A percentile compares a stretch with the other conserved stretches of the same genome.
Conservation (phyloP, 1,140 invertebrate genomes). For the Anastatus disparis region DNA sequence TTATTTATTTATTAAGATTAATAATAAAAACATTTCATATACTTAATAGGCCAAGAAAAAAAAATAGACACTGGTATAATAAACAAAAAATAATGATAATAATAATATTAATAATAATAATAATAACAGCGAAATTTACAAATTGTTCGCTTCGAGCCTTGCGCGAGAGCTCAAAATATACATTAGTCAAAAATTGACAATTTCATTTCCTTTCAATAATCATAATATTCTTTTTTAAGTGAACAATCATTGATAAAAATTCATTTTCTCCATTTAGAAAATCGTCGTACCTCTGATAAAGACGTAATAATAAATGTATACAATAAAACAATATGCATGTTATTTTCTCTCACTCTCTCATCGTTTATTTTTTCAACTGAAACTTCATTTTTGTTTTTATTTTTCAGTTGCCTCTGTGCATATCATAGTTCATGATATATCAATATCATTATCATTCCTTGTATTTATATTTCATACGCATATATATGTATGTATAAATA, state of each 20-base stretch:
- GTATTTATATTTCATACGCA: conserved; percentile 40
- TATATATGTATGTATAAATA: conserved; percentile 49
- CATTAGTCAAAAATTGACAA: conserved; percentile 24
- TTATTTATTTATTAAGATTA: conserved; percentile 16
- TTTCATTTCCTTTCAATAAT: conserved; percentile 7
- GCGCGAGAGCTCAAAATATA: conserved; percentile 1
- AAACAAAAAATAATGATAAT: conserved; percentile 1
- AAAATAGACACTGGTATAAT: conserved; percentile 19
- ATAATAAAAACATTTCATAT: conserved; percentile 26
- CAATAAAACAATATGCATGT: conserved; percentile 21
- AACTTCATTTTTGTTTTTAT: conserved; percentile 23
- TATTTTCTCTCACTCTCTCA: not conserved
- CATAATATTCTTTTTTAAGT: no score
- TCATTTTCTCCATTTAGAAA: conserved; percentile 5
- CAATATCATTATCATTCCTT: conserved; percentile 38
- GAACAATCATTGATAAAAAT: conserved; percentile 24
- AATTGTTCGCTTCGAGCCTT: conserved; percentile 20
- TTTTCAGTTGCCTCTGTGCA: not conserved
- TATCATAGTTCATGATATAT: conserved; percentile 51
- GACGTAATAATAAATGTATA: conserved; percentile 2
- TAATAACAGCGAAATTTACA: conserved; percentile 22
- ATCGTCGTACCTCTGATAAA: conserved; percentile 3
- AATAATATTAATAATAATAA: no score
- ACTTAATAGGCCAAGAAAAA: conserved; percentile 17
- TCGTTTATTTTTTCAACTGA: conserved; percentile 10